A percentile compares a stretch with the other conserved stretches of the same genome.
Conservation (phyloP, 2,113 vertebrate genomes). For the Circaetus gallicus region DNA sequence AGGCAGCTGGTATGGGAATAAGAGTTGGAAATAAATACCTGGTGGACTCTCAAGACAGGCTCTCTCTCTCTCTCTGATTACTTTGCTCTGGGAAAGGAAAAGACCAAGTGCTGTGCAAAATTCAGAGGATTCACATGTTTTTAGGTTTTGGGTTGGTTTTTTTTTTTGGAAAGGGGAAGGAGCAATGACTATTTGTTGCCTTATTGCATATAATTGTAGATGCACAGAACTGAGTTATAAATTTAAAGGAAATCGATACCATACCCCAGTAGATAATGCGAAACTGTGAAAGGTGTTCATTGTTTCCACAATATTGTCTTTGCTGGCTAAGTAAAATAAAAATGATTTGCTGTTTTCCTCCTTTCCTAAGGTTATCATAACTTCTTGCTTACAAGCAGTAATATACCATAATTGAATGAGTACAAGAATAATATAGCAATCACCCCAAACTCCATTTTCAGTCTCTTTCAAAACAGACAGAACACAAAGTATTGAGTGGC, state of each 20-base stretch:
- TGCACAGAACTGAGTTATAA: not conserved
- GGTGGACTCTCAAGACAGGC: not conserved
- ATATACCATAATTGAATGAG: not conserved
- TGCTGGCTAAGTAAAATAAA: not conserved
- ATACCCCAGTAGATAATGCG: not conserved
- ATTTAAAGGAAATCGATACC: not conserved
- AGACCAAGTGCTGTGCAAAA: not conserved
- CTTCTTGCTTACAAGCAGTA: not conserved
- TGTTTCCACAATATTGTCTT: not conserved
- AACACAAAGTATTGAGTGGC: not conserved
- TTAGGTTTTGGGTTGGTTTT: not conserved
- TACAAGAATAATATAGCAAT: not conserved
- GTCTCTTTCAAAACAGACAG: not conserved
- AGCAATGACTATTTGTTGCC: not conserved
- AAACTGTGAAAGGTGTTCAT: not conserved
- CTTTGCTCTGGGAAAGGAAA: not conserved
- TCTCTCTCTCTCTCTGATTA: not conserved
- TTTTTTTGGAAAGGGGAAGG: not conserved
- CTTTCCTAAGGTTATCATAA: not conserved
- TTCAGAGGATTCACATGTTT: not conserved
- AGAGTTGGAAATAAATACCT: constrained; percentile 18
- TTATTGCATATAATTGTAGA: not conserved
- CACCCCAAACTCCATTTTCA: not conserved
- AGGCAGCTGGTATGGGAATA: not conserved
- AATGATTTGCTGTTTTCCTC: not conserved